phyloP scores from a whole-genome alignment of 2,113 vertebrate genomes.

The Gymnogyps californianus region DNA sequence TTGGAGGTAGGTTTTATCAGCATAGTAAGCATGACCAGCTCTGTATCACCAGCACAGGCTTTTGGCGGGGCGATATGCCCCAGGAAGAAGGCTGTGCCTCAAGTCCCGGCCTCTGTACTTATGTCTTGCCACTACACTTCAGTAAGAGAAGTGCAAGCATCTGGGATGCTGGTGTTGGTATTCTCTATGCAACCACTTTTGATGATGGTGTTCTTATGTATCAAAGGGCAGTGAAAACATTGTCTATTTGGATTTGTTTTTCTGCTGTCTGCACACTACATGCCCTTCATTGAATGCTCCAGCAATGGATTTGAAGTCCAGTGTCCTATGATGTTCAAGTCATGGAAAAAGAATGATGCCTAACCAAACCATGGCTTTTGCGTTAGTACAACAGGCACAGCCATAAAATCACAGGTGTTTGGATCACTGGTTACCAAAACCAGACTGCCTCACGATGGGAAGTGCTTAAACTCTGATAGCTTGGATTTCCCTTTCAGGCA shows the following conservation, averaged over 20 bases:
- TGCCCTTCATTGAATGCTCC: neutral
- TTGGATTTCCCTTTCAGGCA: neutral
- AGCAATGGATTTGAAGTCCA: neutral
- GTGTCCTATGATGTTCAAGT: neutral
- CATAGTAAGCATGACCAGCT: neutral
- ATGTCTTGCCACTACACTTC: neutral
- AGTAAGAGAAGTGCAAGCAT: neutral
- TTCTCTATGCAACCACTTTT: neutral
- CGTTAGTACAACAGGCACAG: neutral
- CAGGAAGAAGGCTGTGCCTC: neutral
- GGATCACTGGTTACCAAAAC: neutral
- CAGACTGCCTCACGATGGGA: neutral
- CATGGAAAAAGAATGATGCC: neutral
- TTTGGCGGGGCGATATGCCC: neutral
- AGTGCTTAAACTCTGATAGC: neutral
- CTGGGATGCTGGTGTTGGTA: neutral
- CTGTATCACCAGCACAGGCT: neutral
- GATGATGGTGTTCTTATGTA: neutral
- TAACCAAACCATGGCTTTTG: neutral
- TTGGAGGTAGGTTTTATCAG: neutral
- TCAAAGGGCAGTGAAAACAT: neutral
- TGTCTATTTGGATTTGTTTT: neutral
- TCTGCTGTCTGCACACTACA: neutral
- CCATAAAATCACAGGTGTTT: neutral
- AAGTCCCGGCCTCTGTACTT: neutral